Evolutionary conservation across 92 coral and sea anemone species (phyloP).

Genomic region (Zoanthus solanderi): DNA sequence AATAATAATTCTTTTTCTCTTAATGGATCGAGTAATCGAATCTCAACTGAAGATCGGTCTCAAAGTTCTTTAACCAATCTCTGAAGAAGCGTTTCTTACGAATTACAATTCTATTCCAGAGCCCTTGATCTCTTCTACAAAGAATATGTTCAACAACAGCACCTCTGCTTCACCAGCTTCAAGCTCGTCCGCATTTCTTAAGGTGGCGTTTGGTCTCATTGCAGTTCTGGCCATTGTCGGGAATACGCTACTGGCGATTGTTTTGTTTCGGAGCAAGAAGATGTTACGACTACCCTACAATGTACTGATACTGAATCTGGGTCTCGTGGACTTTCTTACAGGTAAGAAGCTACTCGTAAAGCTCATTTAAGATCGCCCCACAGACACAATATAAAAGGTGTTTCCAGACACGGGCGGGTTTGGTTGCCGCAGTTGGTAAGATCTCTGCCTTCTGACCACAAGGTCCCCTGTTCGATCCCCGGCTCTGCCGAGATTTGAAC

Average conservation of each 20-base stretch:
- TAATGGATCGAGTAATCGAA: no score
- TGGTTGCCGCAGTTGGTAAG: no score
- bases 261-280: slow-evolving; percentile 5
- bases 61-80: neutral
- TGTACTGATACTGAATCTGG: slow-evolving; percentile 14
- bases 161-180: neutral
- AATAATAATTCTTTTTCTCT: no score
- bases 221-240: slow-evolving; percentile 16
- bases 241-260: neutral
- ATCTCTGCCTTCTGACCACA: no score
- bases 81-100: neutral
- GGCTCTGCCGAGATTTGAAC: no score
- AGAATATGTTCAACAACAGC: neutral
- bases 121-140: neutral
- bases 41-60: no score
- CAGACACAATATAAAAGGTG: no score
- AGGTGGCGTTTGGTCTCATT: slow-evolving; percentile 13
- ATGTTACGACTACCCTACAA: slow-evolving; percentile 6
- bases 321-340: slow-evolving; percentile 3
- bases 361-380: no score
- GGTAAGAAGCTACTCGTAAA: neutral
- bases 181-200: neutral
- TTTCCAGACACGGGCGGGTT: no score
- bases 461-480: no score
- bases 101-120: neutral